Base-by-base conservation (phyloP, 2,888 invertebrate genomes). In the Disparrhopalites patrizii region DNA sequence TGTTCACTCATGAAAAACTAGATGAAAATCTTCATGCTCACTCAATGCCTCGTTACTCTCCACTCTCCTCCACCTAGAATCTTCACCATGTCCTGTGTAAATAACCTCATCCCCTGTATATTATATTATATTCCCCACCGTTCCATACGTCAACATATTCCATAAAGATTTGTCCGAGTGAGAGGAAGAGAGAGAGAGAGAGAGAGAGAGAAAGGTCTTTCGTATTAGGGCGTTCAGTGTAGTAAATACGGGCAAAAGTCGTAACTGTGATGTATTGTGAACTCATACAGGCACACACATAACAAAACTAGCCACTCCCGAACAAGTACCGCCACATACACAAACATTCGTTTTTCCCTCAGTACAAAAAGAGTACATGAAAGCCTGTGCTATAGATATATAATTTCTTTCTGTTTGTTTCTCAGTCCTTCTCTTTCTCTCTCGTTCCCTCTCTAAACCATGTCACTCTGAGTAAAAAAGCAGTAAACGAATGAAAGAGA, bases 21-120 rank as follows among this genome's bases (percentile, higher is more conserved):
- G 58, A 58, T 58, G 58, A 58, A 58, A 58, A 58, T 58, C 58
- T 58, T 58, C 58, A 58, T 58, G 58, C 58, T 58, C 58, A 58
- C 58, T 58, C 58, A 58, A 58, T 58, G 58, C 58, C 58, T 58
- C 58, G 58, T 58, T 58, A 58, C 57, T 57, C 36, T 31, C 57
- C 28, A 57, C 58, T 58, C 40, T 58, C 30, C 30, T 47, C 43
- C n/a, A n/a, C n/a, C n/a, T n/a, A n/a, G n/a, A 58, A 47, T 40
- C 58, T 25, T 43, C 30, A 43, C 43, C 20, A 23, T 58, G 5
- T 7, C 15, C 56, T 23, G 23, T 23, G 23, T 23, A 36, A 56
- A 56, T 56, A 28, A n/a, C 25, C 28, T 43, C 28, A 43, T 58
- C 58, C 40, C 40, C 57, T 23, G 10, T 25, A 25, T 28, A 25